Evolutionary conservation across 2,113 vertebrate species (phyloP).

Genomic region (Heloderma charlesbogerti): DNA sequence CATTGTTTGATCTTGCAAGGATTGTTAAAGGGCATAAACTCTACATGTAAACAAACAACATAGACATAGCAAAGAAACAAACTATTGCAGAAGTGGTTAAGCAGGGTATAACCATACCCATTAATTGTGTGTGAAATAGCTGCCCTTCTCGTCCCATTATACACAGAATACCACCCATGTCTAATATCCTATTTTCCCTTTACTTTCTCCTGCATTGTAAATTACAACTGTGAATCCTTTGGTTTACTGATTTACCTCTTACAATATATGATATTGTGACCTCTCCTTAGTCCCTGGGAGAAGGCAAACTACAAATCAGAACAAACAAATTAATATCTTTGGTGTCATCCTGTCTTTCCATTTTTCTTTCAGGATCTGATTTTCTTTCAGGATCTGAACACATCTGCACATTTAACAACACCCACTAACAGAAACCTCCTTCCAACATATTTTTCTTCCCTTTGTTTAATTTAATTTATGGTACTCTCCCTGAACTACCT

Average conservation of each 20-base stretch:
- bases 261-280: neutral
- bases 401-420: neutral
- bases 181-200: neutral
- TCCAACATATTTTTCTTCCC: neutral
- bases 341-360: neutral
- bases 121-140: neutral
- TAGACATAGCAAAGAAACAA: neutral
- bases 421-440: neutral
- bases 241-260: neutral
- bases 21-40: neutral
- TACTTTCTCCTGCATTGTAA: neutral
- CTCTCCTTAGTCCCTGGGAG: neutral
- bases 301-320: neutral
- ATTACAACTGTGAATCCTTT: neutral
- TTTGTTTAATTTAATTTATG: neutral
- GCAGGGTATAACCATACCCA: neutral
- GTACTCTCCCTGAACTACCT: neutral
- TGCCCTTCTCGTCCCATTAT: neutral
- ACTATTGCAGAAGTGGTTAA: neutral
- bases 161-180: neutral
- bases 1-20: neutral
- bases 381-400: too few species aligned
- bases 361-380: neutral
- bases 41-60: neutral
- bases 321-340: neutral